phyloP scores from a whole-genome alignment of 2,888 invertebrate genomes.

The Aspidiotus rigidus region DNA sequence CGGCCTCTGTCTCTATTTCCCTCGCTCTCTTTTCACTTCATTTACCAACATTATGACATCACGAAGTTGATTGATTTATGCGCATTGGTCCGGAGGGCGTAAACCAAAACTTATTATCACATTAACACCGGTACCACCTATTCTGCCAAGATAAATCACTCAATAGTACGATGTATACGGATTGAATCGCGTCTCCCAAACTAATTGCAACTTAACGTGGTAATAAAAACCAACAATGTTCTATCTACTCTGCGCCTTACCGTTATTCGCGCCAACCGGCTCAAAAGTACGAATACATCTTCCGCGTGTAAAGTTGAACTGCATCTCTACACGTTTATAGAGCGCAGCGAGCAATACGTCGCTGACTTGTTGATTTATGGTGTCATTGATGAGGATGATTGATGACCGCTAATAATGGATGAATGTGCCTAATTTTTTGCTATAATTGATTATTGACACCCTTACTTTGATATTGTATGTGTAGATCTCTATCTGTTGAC shows the following conservation, averaged over 20 bases:
- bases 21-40: background rate
- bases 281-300: too few species aligned
- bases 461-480: too few species aligned
- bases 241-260: background rate
- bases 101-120: constrained; percentile 32
- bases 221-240: background rate
- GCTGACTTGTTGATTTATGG: too few species aligned
- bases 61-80: constrained; percentile 34
- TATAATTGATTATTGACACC: too few species aligned
- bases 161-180: background rate
- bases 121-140: constrained; percentile 31
- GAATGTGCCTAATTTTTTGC: too few species aligned
- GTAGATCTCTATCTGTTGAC: too few species aligned
- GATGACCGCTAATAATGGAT: too few species aligned
- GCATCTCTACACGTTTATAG: too few species aligned
- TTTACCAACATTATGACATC: constrained; percentile 30
- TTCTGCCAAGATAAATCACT: constrained; percentile 30
- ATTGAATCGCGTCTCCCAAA: background rate
- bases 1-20: background rate
- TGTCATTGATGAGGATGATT: too few species aligned
- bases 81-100: constrained; percentile 28
- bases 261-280: too few species aligned
- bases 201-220: background rate
- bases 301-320: too few species aligned
- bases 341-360: too few species aligned